A percentile compares a stretch with the other conserved stretches of the same genome.
phyloP scores from a whole-genome alignment of 2,797 vertebrate species.

The Catharus ustulatus region DNA sequence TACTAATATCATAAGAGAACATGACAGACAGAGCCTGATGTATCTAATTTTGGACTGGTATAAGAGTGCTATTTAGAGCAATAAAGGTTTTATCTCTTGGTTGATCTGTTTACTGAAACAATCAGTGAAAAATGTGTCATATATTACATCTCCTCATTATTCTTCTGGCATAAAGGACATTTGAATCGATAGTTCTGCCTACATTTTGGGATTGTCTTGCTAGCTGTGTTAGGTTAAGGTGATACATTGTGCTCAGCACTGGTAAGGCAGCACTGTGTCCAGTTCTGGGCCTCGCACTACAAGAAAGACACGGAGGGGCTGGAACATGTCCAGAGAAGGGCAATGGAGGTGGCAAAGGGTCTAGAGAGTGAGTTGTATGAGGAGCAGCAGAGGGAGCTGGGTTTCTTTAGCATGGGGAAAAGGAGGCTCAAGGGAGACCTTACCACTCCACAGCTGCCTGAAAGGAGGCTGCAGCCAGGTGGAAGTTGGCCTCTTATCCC shows the following conservation, averaged over 20 bases:
- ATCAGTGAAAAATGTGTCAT: background rate
- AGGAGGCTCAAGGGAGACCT: background rate
- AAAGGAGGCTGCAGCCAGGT: background rate
- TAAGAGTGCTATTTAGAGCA: constrained; percentile 18
- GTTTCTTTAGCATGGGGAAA: background rate
- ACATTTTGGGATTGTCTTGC: background rate
- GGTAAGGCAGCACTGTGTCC: background rate
- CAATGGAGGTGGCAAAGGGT: rapidly evolving
- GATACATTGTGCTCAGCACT: background rate
- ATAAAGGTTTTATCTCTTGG: constrained; percentile 26
- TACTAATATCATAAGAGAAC: constrained; percentile 9
- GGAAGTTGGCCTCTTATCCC: background rate
- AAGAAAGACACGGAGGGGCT: background rate
- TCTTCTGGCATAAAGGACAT: background rate
- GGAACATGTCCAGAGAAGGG: background rate
- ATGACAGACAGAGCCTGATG: constrained; percentile 2
- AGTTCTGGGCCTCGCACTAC: background rate
- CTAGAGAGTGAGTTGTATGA: background rate
- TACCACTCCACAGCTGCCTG: background rate
- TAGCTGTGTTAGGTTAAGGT: background rate
- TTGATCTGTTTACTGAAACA: constrained; percentile 42
- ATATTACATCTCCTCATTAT: background rate
- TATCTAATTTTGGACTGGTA: constrained; percentile 42
- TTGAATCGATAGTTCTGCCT: background rate
- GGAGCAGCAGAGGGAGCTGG: rapidly evolving